Conservation (phyloP, 2,888 invertebrate species). For the Chydorus sphaericus region DNA sequence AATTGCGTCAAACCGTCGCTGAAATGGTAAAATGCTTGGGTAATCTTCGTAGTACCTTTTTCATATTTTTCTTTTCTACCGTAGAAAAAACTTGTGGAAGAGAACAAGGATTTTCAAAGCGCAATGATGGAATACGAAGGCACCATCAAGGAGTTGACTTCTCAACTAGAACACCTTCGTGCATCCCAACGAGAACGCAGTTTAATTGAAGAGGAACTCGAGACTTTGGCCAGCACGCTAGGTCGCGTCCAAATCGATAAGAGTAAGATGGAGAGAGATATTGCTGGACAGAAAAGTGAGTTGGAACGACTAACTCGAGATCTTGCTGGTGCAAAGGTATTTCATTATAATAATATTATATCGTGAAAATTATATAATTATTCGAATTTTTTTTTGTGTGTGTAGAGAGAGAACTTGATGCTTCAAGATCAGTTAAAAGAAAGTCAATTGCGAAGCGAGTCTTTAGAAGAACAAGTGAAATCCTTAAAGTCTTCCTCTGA, state of each 20-base stretch:
- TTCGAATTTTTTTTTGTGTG: background rate
- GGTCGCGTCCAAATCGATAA: background rate
- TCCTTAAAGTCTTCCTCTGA: background rate
- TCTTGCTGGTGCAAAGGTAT: no score
- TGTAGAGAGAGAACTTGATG: background rate
- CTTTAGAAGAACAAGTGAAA: background rate
- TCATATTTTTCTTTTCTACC: background rate
- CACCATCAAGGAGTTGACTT: background rate
- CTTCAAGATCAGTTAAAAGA: background rate
- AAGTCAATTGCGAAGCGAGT: background rate
- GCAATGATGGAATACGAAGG: background rate
- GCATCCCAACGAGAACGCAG: background rate
- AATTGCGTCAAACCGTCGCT: background rate
- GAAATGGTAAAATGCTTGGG: background rate
- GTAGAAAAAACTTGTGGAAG: background rate
- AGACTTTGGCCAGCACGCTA: background rate
- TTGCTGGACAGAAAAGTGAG: background rate
- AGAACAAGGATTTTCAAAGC: background rate
- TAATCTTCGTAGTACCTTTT: background rate
- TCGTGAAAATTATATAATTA: background rate
- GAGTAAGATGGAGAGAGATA: background rate
- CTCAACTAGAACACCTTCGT: background rate
- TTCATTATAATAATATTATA: background rate
- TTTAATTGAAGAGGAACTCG: conserved; percentile 1
- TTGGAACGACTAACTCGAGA: background rate